Conservation (phyloP, 2,888 invertebrate species). For the Phengaris alcon region DNA sequence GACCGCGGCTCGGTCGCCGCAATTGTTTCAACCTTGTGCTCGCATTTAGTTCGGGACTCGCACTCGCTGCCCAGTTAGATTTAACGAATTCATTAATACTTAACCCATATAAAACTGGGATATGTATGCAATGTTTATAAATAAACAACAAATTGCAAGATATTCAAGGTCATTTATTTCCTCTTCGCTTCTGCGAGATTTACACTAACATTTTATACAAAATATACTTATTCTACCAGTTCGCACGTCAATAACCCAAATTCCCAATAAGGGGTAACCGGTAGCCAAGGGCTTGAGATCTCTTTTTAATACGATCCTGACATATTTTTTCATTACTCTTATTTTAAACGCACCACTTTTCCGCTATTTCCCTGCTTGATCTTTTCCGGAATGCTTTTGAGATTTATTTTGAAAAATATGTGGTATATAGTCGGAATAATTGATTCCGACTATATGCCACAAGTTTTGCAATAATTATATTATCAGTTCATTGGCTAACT, state of each 20-base stretch:
- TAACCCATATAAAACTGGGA: neutral
- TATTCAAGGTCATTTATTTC: neutral
- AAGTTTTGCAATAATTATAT: conserved; percentile 1
- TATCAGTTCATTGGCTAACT: conserved; percentile 2
- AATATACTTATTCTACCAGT: too few species aligned
- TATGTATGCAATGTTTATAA: conserved; percentile 1
- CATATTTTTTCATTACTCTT: too few species aligned
- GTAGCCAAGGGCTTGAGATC: too few species aligned
- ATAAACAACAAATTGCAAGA: neutral
- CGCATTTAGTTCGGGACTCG: conserved; percentile 49
- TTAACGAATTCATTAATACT: conserved; percentile 7
- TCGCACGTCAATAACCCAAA: too few species aligned
- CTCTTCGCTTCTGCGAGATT: neutral
- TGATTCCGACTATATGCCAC: neutral
- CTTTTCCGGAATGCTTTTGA: too few species aligned
- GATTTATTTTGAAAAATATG: too few species aligned
- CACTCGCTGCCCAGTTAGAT: conserved; percentile 39
- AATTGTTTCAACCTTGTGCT: conserved; percentile 70
- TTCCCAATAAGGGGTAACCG: too few species aligned
- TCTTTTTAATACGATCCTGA: too few species aligned
- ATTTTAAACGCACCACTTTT: too few species aligned
- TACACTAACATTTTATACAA: neutral
- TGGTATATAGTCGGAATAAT: neutral
- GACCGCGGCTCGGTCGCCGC: conserved; percentile 54
- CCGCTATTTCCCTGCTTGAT: too few species aligned